Evolutionary conservation across 2,797 vertebrate genomes (phyloP).

Genomic region (Adelosebastes latens): DNA sequence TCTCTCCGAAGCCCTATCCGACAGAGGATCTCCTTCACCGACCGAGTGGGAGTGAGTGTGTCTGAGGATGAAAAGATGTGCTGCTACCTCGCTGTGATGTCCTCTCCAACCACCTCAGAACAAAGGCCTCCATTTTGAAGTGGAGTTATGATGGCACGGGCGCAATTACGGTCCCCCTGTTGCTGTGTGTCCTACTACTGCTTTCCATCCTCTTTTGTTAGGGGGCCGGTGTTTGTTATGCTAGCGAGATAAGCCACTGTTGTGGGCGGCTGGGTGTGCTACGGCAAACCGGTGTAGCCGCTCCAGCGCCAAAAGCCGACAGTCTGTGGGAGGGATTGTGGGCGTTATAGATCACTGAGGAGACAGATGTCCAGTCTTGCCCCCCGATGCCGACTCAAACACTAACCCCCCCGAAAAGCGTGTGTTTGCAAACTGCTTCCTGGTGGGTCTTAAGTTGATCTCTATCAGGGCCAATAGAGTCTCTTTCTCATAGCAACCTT

Average conservation of each 20-base stretch:
- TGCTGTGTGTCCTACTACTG: slow-evolving; percentile 59
- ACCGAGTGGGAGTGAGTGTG: slow-evolving; percentile 65
- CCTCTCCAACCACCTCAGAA: slow-evolving; percentile 71
- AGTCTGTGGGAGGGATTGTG: slow-evolving; percentile 75
- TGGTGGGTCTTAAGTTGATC: slow-evolving; percentile 60
- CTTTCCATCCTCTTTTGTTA: slow-evolving; percentile 69
- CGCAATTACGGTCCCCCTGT: slow-evolving; percentile 60
- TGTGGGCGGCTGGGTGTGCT: slow-evolving; percentile 67
- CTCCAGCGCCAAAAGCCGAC: slow-evolving; percentile 69
- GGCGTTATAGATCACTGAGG: slow-evolving; percentile 66
- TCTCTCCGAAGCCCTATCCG: slow-evolving; percentile 79
- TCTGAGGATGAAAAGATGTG: slow-evolving; percentile 76
- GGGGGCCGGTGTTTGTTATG: slow-evolving; percentile 65
- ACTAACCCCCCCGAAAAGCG: slow-evolving; percentile 44
- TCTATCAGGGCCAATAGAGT: slow-evolving; percentile 51
- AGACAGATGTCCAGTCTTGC: slow-evolving; percentile 78
- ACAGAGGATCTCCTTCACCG: slow-evolving; percentile 80
- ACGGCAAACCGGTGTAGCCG: slow-evolving; percentile 66
- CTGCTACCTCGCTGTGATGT: slow-evolving; percentile 71
- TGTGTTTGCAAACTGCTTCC: slow-evolving; percentile 71
- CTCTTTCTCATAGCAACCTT: slow-evolving; percentile 36
- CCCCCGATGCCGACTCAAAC: slow-evolving; percentile 60
- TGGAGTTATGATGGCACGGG: slow-evolving; percentile 67
- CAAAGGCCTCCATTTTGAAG: slow-evolving; percentile 76
- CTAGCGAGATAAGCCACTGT: slow-evolving; percentile 72